Percentiles rank a stretch among this genome's conserved stretches.
Conservation (phyloP, 2,113 vertebrate genomes). For the Saguinus imperator region DNA sequence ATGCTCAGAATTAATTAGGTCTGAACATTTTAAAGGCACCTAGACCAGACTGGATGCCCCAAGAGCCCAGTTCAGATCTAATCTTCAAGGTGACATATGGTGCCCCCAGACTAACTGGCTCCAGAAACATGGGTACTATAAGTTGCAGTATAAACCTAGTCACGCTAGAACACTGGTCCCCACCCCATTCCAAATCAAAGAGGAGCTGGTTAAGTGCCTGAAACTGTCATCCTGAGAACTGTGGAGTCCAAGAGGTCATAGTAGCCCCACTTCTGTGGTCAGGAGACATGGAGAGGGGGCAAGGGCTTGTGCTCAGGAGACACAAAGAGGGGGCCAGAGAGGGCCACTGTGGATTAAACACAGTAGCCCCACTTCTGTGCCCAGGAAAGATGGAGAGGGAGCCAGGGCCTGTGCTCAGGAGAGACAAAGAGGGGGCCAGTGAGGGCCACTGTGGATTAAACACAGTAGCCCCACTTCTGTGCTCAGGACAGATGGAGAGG, state of each 20-base stretch:
- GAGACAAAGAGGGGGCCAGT: neutral
- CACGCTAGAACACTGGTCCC: neutral
- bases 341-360: neutral
- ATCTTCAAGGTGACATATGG: neutral
- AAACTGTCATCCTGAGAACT: neutral
- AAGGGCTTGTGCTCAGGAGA: neutral
- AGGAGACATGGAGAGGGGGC: neutral
- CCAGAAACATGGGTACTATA: neutral
- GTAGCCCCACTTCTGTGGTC: neutral
- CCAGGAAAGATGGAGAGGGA: neutral
- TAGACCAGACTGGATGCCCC: neutral
- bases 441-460: too few species aligned
- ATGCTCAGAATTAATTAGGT: neutral
- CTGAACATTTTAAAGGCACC: neutral
- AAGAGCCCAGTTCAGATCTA: neutral
- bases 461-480: neutral
- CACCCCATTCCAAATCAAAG: neutral
- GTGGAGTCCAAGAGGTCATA: neutral
- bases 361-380: neutral
- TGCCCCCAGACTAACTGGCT: neutral
- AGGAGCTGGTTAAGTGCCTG: neutral
- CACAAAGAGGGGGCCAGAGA: neutral
- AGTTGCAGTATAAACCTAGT: neutral
- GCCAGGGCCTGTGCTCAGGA: neutral
- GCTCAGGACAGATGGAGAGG: neutral